phyloP scores from a whole-genome alignment of 2,113 vertebrate genomes.

The Ictalurus furcatus region DNA sequence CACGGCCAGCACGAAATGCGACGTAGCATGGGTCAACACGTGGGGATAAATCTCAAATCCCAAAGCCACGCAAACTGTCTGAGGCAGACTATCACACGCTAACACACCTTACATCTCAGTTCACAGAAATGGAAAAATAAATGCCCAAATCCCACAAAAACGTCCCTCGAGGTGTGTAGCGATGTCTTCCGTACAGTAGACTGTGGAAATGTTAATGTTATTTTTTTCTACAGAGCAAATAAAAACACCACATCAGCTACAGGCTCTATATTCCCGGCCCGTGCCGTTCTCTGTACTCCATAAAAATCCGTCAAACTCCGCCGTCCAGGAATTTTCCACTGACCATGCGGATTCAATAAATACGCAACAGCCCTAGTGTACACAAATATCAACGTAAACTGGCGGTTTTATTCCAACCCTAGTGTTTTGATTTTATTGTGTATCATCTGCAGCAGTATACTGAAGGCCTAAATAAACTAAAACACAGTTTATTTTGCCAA shows the following conservation, averaged over 20 bases:
- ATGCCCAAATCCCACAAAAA: slow-evolving; percentile 1
- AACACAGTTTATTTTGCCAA: slow-evolving; percentile 57
- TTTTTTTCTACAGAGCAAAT: not conserved
- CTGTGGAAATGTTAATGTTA: not conserved
- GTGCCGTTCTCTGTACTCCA: slow-evolving; percentile 25
- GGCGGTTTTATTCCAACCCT: slow-evolving; percentile 21
- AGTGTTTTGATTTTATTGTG: slow-evolving; percentile 50
- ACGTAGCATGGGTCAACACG: not conserved
- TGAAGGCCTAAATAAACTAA: slow-evolving; percentile 58
- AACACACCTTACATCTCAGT: slow-evolving; percentile 38
- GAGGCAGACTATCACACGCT: slow-evolving; percentile 7
- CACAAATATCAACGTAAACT: slow-evolving; percentile 41
- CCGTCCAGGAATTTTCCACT: slow-evolving; percentile 60
- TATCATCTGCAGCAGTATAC: slow-evolving; percentile 38
- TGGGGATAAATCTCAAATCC: not conserved
- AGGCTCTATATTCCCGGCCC: slow-evolving; percentile 33
- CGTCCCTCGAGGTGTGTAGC: not conserved
- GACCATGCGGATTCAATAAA: slow-evolving; percentile 57
- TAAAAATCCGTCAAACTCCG: slow-evolving; percentile 12
- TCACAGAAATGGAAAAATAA: slow-evolving; percentile 22
- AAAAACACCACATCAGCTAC: slow-evolving; percentile 31
- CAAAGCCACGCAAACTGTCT: not conserved
- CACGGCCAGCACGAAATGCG: not conserved
- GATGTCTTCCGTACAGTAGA: not conserved
- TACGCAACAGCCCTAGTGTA: slow-evolving; percentile 11